These are phyloP conservation scores for Microctenopoma stevenorrisi DNA, from an alignment of 2,797 vertebrate species.

Conservation along the genomic window DNA sequence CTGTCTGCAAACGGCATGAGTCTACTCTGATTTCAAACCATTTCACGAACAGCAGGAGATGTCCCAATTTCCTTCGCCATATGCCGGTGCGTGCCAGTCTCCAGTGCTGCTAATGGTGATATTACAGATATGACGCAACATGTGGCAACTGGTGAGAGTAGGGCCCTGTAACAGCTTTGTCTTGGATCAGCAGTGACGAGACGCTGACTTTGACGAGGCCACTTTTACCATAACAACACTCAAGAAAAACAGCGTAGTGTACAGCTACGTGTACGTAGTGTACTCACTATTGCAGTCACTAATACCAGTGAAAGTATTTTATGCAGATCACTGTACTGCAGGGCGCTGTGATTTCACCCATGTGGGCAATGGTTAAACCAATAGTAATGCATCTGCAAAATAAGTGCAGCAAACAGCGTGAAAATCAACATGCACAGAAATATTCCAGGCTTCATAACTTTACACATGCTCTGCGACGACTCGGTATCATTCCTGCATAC, in stretches of 20 bases:
- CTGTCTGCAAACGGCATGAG: conserved; percentile 3
- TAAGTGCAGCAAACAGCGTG: too few species aligned
- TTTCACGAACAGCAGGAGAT: conserved; percentile 41
- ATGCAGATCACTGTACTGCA: too few species aligned
- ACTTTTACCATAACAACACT: conserved; percentile 17
- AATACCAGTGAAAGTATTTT: too few species aligned
- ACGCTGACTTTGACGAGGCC: conserved; percentile 23
- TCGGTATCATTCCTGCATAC: too few species aligned
- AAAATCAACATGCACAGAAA: too few species aligned
- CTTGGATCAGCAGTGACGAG: conserved; percentile 41
- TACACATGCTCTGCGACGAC: too few species aligned
- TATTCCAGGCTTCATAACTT: too few species aligned
- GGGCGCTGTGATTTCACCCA: too few species aligned
- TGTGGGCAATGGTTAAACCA: too few species aligned
- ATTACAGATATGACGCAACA: conserved; percentile 70
- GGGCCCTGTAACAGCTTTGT: conserved; percentile 16
- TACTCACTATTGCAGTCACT: too few species aligned
- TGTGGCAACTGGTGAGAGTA: conserved; percentile 50
- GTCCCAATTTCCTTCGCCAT: conserved; percentile 26
- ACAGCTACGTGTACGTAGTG: background rate
- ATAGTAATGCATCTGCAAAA: too few species aligned
- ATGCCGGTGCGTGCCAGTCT: conserved; percentile 13
- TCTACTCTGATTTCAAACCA: conserved; percentile 33
- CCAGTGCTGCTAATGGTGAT: conserved; percentile 33
- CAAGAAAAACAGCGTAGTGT: conserved; percentile 6